A percentile compares a stretch with the other conserved stretches of the same genome.
phyloP scores from a whole-genome alignment of 2,113 vertebrate genomes.

The Eptatretus burgeri region DNA sequence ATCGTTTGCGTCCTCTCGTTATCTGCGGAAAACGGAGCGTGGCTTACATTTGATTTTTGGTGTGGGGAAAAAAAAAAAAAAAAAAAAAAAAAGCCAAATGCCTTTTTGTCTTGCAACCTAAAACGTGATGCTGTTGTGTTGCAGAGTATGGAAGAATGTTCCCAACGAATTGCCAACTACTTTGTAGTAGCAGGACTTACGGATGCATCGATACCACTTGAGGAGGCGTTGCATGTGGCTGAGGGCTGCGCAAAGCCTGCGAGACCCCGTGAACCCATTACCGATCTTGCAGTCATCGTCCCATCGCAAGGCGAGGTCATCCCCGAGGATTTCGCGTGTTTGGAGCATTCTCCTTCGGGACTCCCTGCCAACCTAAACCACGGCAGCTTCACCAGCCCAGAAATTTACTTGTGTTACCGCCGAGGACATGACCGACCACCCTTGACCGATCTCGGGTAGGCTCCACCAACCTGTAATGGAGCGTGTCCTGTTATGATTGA shows the following conservation, averaged over 20 bases:
- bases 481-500: too few relatives aligned
- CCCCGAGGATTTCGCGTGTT: constrained; percentile 73
- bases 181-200: constrained; percentile 91
- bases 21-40: too few relatives aligned
- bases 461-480: constrained; percentile 1
- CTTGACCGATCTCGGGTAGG: constrained; percentile 68
- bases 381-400: constrained; percentile 82
- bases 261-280: constrained; percentile 74
- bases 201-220: constrained; percentile 44
- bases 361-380: constrained; percentile 85
- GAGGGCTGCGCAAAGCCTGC: constrained; percentile 40
- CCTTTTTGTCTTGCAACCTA: too few relatives aligned
- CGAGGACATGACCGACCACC: constrained; percentile 51
- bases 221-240: constrained; percentile 44
- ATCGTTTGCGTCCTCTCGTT: too few relatives aligned
- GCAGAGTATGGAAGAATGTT: constrained; percentile 57
- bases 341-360: constrained; percentile 52
- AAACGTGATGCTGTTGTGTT: too few relatives aligned
- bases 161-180: constrained; percentile 80
- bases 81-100: too few relatives aligned
- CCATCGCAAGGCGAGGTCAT: constrained; percentile 56
- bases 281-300: constrained; percentile 72
- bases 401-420: constrained; percentile 77
- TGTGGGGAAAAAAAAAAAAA: too few relatives aligned
- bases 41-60: too few relatives aligned